Evolutionary conservation across 2,113 vertebrate species (phyloP), one percentile per base, ranked within the genome.

Genomic region (Nothoprocta pentlandii): DNA sequence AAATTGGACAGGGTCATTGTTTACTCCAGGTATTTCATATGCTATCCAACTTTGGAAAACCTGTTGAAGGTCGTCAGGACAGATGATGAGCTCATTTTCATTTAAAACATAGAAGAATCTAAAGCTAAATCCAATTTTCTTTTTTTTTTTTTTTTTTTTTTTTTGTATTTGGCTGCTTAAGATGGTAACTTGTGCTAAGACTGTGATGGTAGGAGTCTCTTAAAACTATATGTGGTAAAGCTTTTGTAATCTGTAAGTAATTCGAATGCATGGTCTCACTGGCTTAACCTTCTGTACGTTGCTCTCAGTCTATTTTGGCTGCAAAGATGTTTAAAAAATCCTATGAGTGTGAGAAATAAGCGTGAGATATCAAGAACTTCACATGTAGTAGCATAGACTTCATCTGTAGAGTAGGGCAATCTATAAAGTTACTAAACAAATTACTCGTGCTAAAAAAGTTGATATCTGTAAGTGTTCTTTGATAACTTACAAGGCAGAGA

Each of bases 341-440:
- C 4, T 42, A 13, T 41, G 16, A 46, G 47, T 3, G 10, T 46
- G 11, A 22, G 63, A 12, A 49, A 13, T 41, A 14, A 46, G 47
- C 4, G 6, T 46, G 11, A 22, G 59, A 12, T 0, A 3, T 7
- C 46, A 12, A 80, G 58, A 74, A 32, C 28, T 1, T 74, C 2
- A 2, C 7, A 9, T 26, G 61, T 20, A 39, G 32, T 34, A 36
- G 59, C 19, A 62, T 23, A 23, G 36, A 23, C 16, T 23, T n/a
- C 22, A 6, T 36, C 59, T 62, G 9, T 41, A 20, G 54, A 49
- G 6, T 42, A 34, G 51, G 16, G 16, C 19, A 56, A 77, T 36
- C 6, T 80, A 32, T 85, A 34, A 53, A 49, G 9, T 59, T 80
- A 46, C 12, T 44, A 36, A 68, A 34, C 71, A 73, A 85, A 89